These are phyloP conservation scores for Oryctes rhinoceros DNA, from an alignment of 1,140 invertebrate species.

Conservation along the genomic window DNA sequence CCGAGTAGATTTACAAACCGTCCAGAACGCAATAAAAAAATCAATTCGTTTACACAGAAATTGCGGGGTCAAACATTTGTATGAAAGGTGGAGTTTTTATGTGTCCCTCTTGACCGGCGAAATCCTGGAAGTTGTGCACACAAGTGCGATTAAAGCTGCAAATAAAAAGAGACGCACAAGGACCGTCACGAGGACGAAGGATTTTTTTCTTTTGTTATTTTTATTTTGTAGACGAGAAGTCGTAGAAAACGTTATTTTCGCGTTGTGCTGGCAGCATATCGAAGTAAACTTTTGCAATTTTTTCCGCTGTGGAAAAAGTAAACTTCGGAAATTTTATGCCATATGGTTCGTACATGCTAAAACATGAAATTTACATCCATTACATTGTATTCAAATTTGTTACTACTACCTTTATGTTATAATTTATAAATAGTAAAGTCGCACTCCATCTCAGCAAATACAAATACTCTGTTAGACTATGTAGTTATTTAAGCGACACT, in stretches of 20 bases:
- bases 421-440: too few species aligned
- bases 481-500: too few species aligned
- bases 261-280: constrained; percentile 11
- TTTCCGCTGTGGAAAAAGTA: neutral
- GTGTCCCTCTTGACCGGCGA: constrained; percentile 19
- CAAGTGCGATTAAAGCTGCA: constrained; percentile 35
- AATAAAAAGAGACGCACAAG: constrained; percentile 15
- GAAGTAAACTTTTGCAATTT: neutral
- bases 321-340: neutral
- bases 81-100: constrained; percentile 33
- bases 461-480: too few species aligned
- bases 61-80: constrained; percentile 32
- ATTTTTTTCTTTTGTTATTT: constrained; percentile 23
- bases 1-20: constrained; percentile 17
- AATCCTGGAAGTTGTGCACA: constrained; percentile 31
- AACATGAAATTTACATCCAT: neutral
- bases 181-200: neutral
- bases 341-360: neutral
- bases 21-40: constrained; percentile 28
- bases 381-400: neutral
- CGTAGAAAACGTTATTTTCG: constrained; percentile 10
- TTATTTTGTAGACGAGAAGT: constrained; percentile 20
- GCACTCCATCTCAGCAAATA: too few species aligned
- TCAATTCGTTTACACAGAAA: constrained; percentile 31
- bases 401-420: neutral